Evolutionary conservation across 2,113 vertebrate genomes (phyloP).

Genomic region (Brachyhypopomus occidentalis): DNA sequence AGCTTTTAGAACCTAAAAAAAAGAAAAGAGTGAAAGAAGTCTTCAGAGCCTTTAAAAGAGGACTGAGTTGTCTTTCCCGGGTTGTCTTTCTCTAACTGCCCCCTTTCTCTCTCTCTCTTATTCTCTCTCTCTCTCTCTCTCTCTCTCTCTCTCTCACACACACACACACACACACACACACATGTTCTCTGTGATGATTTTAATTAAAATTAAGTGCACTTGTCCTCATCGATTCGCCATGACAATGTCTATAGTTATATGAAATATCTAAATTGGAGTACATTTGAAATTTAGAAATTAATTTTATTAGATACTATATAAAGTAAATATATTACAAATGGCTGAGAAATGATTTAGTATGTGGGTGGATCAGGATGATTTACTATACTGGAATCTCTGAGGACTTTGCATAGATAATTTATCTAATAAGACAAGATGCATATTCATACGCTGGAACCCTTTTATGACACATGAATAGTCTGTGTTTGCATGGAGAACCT

Average conservation of each 20-base stretch:
- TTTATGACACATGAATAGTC: conserved; percentile 45
- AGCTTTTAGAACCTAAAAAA: no score
- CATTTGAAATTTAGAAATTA: conserved; percentile 46
- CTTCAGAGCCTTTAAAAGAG: conserved; percentile 9
- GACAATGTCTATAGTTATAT: conserved; percentile 39
- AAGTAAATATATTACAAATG: conserved; percentile 55
- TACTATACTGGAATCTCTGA: conserved; percentile 38
- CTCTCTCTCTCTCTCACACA: background rate
- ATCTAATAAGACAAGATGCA: conserved; percentile 53
- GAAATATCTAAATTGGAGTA: conserved; percentile 40
- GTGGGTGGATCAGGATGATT: conserved; percentile 55
- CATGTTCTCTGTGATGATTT: conserved; percentile 37
- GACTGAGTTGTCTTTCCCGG: background rate
- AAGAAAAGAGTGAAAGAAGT: background rate
- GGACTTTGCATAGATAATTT: conserved; percentile 48
- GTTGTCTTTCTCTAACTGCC: background rate
- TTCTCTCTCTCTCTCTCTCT: conserved; percentile 1
- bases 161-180: background rate
- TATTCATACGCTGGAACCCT: conserved; percentile 49
- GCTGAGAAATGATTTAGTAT: conserved; percentile 46
- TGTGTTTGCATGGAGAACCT: conserved; percentile 41
- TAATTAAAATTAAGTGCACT: conserved; percentile 57
- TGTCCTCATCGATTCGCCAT: conserved; percentile 42
- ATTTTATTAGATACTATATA: conserved; percentile 56
- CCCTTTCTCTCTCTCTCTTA: conserved; percentile 2